Conservation (phyloP, 1,140 invertebrate species). For the Diprion similis region DNA sequence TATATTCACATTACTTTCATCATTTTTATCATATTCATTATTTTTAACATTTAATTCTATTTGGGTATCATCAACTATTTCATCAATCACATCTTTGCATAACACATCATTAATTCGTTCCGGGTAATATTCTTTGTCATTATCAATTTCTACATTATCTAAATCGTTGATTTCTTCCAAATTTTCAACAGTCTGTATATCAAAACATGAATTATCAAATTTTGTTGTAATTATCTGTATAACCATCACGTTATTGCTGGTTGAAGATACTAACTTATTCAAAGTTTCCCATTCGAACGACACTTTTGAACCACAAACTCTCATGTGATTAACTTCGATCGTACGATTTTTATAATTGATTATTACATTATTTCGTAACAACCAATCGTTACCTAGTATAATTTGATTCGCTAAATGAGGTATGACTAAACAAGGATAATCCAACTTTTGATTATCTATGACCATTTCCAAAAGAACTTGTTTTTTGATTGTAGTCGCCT, state of each 20-base stretch:
- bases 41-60: background rate
- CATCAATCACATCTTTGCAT: background rate
- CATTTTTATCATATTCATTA: background rate
- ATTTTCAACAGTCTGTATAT: too few relatives aligned
- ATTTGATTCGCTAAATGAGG: conserved; percentile 19
- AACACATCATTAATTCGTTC: background rate
- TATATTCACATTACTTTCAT: background rate
- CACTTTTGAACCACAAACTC: background rate
- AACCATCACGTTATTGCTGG: background rate
- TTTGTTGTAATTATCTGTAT: background rate
- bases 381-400: conserved; percentile 26
- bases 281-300: background rate
- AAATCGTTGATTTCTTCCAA: background rate
- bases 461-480: conserved; percentile 19
- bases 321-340: background rate
- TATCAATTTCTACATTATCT: background rate
- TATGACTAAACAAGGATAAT: conserved; percentile 18
- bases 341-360: background rate
- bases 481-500: conserved; percentile 18
- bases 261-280: conserved; percentile 2
- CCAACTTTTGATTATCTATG: conserved; percentile 2
- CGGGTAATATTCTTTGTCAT: background rate
- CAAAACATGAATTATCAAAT: too few relatives aligned
- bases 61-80: background rate
- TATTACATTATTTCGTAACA: conserved; percentile 9